Evolutionary conservation across 2,797 vertebrate genomes (phyloP).

Genomic region (Circus cinereus): DNA sequence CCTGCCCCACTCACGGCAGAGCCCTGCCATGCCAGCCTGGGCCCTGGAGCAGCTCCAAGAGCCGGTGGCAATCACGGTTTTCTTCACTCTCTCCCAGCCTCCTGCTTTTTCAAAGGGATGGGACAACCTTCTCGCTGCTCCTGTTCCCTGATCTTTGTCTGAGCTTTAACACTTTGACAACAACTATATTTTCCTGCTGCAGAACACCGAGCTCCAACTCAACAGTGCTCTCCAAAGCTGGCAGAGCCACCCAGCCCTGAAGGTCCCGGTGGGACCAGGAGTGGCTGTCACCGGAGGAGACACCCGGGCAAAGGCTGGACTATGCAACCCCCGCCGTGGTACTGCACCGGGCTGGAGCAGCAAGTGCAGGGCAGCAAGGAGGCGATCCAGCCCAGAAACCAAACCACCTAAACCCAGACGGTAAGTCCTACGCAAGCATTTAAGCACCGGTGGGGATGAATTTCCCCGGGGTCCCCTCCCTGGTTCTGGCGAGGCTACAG

Average conservation of each 20-base stretch:
- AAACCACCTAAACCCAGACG: neutral
- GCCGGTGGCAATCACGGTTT: accelerated
- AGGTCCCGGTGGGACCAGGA: neutral
- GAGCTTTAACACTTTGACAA: neutral
- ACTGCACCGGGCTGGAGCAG: neutral
- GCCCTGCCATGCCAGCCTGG: neutral
- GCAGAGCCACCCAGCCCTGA: neutral
- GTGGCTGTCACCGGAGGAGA: neutral
- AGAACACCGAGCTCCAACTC: neutral
- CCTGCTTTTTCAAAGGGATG: neutral
- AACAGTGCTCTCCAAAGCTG: neutral
- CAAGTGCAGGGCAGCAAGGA: neutral
- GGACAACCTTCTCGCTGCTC: neutral
- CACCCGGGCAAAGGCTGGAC: neutral
- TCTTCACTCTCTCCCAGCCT: neutral
- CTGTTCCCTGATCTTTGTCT: neutral
- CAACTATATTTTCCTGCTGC: neutral
- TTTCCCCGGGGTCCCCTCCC: neutral
- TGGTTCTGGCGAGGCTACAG: neutral
- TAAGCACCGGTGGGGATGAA: neutral
- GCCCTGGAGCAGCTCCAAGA: accelerated
- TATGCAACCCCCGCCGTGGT: accelerated
- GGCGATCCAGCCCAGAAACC: neutral
- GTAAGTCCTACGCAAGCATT: neutral
- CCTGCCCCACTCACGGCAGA: neutral